Evolutionary conservation across 2,888 invertebrate species (phyloP), one percentile per base, ranked within the genome.

Genomic region (Netelia fuscicornis): DNA sequence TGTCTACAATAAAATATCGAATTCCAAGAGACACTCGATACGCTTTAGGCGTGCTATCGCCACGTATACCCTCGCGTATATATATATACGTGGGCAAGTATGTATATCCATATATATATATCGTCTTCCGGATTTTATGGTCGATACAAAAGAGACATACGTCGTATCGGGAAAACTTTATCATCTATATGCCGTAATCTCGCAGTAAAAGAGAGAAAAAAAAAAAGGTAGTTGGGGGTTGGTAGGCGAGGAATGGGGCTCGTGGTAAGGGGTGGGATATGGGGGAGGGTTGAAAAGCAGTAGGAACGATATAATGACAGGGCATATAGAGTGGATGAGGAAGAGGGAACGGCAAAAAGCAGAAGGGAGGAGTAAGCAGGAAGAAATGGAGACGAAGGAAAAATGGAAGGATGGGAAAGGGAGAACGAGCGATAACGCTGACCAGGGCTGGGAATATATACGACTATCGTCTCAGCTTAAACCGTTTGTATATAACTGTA

Each of bases 71-170:
- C 30, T 30, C 30, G 30, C 30, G 0, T 9, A 30, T 72, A 68
- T 9, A 30, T 72, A 68, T 67, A 20, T 44, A 17, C 25, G 65
- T 81, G 62, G 56, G 64, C 23, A 54, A 58, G 68, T 37, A 62
- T 54, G 25, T 83, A 9, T 83, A 68, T 48, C 0, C 0, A 6
- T 67, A 13, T 17, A 58, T 70, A 30, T 84, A 54, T 70, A 86
- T 81, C 83, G 87, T 87, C 87, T 88, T 81, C 80, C 86, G 86
- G 89, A 89, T 90, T 88, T 88, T 87, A 88, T 88, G 83, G 88
- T 64, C 87, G 85, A 88, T 88, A 88, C 86, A 85, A 87, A 82
- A 82, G 65, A 60, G 80, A 80, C 80, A 68, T 77, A 77, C 76
- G 79, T 42, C 65, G 30, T 82, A 65, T 82, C 77, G 70, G 79